Evolutionary conservation across 2,888 invertebrate species (phyloP).

Genomic region (Drosophila putrida): DNA sequence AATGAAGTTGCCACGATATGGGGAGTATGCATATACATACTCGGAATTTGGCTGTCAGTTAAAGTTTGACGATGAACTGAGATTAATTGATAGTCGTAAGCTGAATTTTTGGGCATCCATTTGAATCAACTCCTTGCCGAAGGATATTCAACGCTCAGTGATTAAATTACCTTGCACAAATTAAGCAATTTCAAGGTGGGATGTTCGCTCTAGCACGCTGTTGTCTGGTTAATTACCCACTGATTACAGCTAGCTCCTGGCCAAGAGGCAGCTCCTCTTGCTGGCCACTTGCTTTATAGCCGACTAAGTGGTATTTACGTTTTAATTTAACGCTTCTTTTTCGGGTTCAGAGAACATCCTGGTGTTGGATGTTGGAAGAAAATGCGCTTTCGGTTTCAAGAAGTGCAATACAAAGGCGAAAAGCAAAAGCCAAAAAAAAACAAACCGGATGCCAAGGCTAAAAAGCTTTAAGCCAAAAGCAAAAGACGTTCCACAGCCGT

Average conservation of each 20-base stretch:
- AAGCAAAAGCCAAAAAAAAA: conserved; percentile 45
- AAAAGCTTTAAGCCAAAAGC: conserved; percentile 66
- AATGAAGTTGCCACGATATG: conserved; percentile 56
- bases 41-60: conserved; percentile 24
- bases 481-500: conserved; percentile 39
- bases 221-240: conserved; percentile 74
- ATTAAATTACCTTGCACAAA: conserved; percentile 70
- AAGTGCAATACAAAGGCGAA: conserved; percentile 65
- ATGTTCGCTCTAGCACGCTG: conserved; percentile 41
- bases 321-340: conserved; percentile 84
- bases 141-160: conserved; percentile 25
- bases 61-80: conserved; percentile 21
- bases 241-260: conserved; percentile 66
- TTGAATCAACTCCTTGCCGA: conserved; percentile 16
- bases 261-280: conserved; percentile 13
- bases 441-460: conserved; percentile 65
- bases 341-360: conserved; percentile 14
- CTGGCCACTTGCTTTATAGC: conserved; percentile 74
- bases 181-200: conserved; percentile 72
- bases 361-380: conserved; percentile 3
- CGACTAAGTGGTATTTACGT: conserved; percentile 83
- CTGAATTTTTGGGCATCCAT: conserved; percentile 2
- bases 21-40: conserved; percentile 4
- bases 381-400: conserved; percentile 77
- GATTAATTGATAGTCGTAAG: conserved; percentile 40